Conservation (phyloP, 2,113 vertebrate species). For the Albula glossodonta region DNA sequence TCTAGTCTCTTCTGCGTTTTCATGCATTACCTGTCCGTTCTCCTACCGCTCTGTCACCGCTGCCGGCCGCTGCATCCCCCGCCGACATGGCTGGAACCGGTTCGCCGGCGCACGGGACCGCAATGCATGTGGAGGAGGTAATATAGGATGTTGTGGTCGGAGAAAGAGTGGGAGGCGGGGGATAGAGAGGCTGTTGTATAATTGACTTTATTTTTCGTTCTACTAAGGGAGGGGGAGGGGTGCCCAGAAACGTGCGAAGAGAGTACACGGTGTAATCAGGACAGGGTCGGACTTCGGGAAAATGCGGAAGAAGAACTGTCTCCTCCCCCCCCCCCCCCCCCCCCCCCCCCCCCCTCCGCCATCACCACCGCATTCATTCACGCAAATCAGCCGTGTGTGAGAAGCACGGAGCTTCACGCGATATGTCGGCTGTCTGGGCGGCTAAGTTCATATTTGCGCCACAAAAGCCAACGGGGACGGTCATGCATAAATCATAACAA, state of each 20-base stretch:
- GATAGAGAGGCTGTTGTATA: constrained; percentile 1
- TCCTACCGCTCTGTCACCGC: constrained; percentile 66
- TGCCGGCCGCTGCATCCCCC: constrained; percentile 60
- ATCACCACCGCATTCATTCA: constrained; percentile 27
- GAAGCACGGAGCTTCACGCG: constrained; percentile 40
- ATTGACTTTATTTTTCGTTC: constrained; percentile 26
- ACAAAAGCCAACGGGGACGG: no score
- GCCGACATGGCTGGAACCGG: constrained; percentile 75
- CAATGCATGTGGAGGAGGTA: constrained; percentile 66
- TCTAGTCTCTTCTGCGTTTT: background rate
- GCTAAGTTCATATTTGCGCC: background rate
- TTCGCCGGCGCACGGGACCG: constrained; percentile 64
- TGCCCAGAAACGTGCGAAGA: constrained; percentile 33
- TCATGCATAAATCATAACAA: no score
- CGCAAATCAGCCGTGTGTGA: constrained; percentile 34
- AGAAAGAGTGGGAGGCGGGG: constrained; percentile 24
- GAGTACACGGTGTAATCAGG: constrained; percentile 33
- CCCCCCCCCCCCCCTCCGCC: constrained; percentile 53
- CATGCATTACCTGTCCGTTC: constrained; percentile 59
- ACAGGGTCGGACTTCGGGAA: constrained; percentile 39
- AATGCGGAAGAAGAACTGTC: constrained; percentile 54
- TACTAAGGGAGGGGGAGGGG: background rate
- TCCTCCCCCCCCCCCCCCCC: constrained; percentile 43
- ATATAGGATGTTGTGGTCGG: constrained; percentile 34
- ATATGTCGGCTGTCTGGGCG: constrained; percentile 20